A percentile compares a stretch with the other conserved stretches of the same genome.
Conservation (phyloP, 1,140 invertebrate species). For the Triops cancriformis region DNA sequence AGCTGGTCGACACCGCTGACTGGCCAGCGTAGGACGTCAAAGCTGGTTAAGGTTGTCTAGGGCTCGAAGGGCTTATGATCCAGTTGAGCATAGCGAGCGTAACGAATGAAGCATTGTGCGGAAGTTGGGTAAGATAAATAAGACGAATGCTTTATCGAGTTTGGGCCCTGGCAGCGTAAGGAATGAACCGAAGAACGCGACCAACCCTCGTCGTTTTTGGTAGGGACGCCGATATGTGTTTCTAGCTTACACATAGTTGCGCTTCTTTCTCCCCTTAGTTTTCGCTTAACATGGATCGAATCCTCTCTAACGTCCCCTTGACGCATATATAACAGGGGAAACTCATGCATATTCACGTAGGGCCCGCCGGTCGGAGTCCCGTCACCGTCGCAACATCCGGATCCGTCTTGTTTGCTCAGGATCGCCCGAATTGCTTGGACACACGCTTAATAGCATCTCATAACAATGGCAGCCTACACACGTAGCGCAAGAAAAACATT, state of each 20-base stretch:
- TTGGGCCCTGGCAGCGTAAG: neutral
- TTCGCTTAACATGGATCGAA: constrained; percentile 13
- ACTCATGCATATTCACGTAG: neutral
- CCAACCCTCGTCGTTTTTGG: neutral
- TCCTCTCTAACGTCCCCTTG: constrained; percentile 6
- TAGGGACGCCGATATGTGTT: neutral
- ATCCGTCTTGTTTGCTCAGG: constrained; percentile 2
- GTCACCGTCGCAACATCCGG: constrained; percentile 11
- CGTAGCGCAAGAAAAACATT: neutral
- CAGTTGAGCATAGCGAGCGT: neutral
- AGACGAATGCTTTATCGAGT: neutral
- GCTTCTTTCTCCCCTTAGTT: constrained; percentile 7
- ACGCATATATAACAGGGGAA: neutral
- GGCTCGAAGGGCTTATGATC: neutral
- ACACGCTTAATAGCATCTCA: constrained; percentile 10
- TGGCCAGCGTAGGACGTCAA: neutral
- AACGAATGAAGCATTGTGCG: constrained; percentile 13
- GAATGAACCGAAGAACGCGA: neutral
- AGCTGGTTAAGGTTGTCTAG: neutral
- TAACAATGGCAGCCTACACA: constrained; percentile 9
- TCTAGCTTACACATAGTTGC: neutral
- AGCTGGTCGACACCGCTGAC: neutral
- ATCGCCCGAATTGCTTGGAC: constrained; percentile 12
- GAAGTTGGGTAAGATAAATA: constrained; percentile 14
- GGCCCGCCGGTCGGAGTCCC: neutral